These are phyloP conservation scores for Hoplodrina blanda DNA, from an alignment of 2,888 invertebrate genomes.

Conservation along the genomic window DNA sequence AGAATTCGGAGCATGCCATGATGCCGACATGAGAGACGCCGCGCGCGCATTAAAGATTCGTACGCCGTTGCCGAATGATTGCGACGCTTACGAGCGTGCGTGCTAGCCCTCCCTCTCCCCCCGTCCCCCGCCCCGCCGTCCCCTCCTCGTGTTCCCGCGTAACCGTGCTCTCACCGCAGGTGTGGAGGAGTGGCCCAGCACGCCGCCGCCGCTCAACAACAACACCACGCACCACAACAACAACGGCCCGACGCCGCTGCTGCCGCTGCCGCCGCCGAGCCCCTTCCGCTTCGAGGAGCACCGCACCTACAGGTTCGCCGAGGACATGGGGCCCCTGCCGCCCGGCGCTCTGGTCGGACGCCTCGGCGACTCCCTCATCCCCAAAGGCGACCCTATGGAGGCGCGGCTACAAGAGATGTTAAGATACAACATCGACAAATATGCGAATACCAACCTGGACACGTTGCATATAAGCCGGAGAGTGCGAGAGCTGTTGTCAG, in stretches of 20 bases:
- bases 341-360: conserved; percentile 96
- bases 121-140: conserved; percentile 79
- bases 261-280: conserved; percentile 89
- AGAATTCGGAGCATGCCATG: conserved; percentile 76
- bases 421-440: conserved; percentile 98
- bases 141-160: conserved; percentile 94
- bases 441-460: conserved; percentile 97
- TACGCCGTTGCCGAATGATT: conserved; percentile 72
- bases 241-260: conserved; percentile 86
- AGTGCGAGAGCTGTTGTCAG: conserved; percentile 97
- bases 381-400: conserved; percentile 98
- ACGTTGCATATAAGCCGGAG: conserved; percentile 98
- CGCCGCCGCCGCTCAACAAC: conserved; percentile 89
- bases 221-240: conserved; percentile 90
- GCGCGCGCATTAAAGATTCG: conserved; percentile 77
- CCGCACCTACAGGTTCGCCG: conserved; percentile 95
- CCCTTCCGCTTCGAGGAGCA: conserved; percentile 96
- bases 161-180: conserved; percentile 89
- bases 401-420: conserved; percentile 98
- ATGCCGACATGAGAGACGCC: conserved; percentile 75
- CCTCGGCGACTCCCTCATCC: conserved; percentile 97
- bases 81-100: conserved; percentile 81
- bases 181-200: conserved; percentile 88
- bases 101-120: conserved; percentile 60
- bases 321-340: conserved; percentile 93